Evolutionary conservation across 2,888 invertebrate species (phyloP), one percentile per base, ranked within the genome.

Genomic region (Siphlonurus alternatus): DNA sequence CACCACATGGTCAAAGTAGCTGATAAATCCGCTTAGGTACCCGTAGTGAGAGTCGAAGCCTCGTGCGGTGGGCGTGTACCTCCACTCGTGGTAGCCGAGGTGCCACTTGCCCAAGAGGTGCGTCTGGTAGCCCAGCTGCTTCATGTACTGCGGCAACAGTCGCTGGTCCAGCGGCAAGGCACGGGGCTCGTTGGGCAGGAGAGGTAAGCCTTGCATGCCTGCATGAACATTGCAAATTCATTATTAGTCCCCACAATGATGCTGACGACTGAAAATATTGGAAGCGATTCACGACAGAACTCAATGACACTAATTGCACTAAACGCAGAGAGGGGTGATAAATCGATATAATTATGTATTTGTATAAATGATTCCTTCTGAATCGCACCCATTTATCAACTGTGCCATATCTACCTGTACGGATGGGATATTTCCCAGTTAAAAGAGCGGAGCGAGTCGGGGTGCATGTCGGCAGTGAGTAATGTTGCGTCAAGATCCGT

Each of bases 101-200:
- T 79, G 79, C 78, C 79, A 79, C 74, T 80, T 80, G 38, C 80
- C 80, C n/a, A 80, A 75, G 25, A 77, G 73, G 65, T 76, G 77
- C 18, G 76, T 76, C 2, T 64, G n/a, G 69, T 79, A 80, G n/a
- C 77, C 78, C 3, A 78, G 69, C 18, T 73, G 70, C 62, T 75
- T 73, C 23, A 80, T 70, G 69, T 76, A 74, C 68, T 79, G 73
- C 0, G 79, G 78, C 68, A 80, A 70, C n/a, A 79, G 70, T 65
- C 72, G 76, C 65, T 75, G 72, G 25, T 74, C 69, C 19, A 79
- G 71, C 1, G 77, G 76, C 1, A 80, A 69, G 2, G 79, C 80
- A 67, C 77, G 77, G 0, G 78, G 77, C 65, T 76, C 72, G 15
- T 74, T 71, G 10, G 75, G 75, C 64, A 70, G 71, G 22, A 80